Base-by-base conservation (phyloP, 2,888 invertebrate species). In the Eupithecia centaureata region DNA sequence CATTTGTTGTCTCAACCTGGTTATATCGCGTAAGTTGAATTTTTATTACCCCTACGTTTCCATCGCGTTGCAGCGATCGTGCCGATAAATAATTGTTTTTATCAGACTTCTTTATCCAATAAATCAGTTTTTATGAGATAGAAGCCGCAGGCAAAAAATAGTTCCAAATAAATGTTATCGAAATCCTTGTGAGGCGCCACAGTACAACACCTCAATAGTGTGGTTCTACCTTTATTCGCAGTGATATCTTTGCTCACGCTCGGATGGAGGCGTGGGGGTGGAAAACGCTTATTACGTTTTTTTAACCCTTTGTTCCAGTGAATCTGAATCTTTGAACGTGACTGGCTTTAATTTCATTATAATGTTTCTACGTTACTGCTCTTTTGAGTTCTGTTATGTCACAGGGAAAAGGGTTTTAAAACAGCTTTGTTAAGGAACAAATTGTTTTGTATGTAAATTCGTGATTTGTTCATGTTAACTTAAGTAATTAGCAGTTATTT, bases 321-420 rank as follows among this genome's bases (percentile, higher is more conserved):
- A 56, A 56, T 56, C 30, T 56, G 54, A 30, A 52, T 52, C 54
- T 30, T 28, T 56, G 54, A 28, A 56, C 54, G 54, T 56, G 54
- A 56, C 54, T 56, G 3, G 52, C 52, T 52, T 27, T 27, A 52
- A 28, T 28, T 56, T 56, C 10, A 56, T 28, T 47, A 47, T 22
- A 0, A 47, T 22, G 22, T 47, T 42, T 18, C 38, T 42, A 22
- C 47, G 42, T 22, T 47, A 47, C 22, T 47, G 47, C 47, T 22
- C 22, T 10, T 22, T 47, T 22, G 18, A 22, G 18, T 8, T 18
- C n/a, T n/a, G n/a, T n/a, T 42, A 2, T 18, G 42, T 42, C 38
- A 7, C n/a, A 15, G 38, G n/a, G 18, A 15, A 7, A n/a, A 15
- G 38, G n/a, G 18, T 18, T 42, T 18, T 22, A 47, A 42, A 47